Conservation (phyloP, 2,888 invertebrate species). For the Gnatocerus cornutus region DNA sequence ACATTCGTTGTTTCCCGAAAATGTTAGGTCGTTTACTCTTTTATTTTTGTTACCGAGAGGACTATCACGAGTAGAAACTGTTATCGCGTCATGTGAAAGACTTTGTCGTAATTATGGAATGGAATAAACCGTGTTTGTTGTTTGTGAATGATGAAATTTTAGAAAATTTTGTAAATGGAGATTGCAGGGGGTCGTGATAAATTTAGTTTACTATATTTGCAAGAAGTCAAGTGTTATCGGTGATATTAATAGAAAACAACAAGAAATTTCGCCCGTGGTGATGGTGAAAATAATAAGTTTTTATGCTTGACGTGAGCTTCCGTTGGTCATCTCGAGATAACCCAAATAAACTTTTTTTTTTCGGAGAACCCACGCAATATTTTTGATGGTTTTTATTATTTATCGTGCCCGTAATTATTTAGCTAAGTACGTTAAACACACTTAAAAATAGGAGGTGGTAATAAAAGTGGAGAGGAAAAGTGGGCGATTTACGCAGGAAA, state of each 20-base stretch:
- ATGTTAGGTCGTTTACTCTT: not conserved
- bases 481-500: not conserved
- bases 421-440: not conserved
- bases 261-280: conserved; percentile 18
- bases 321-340: not conserved
- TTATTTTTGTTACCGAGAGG: too few relatives aligned
- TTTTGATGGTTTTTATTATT: too few relatives aligned
- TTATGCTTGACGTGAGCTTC: conserved; percentile 5
- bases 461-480: not conserved
- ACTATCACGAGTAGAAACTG: too few relatives aligned
- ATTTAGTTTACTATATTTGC: conserved; percentile 40
- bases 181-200: conserved; percentile 45
- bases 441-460: not conserved
- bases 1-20: not conserved
- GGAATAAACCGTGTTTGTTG: conserved; percentile 34
- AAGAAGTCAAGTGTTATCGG: conserved; percentile 38
- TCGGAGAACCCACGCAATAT: too few relatives aligned
- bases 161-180: conserved; percentile 11
- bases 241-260: conserved; percentile 29
- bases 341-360: not conserved
- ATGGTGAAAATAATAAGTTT: not conserved
- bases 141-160: conserved; percentile 30
- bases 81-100: conserved; percentile 30
- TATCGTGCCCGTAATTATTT: not conserved
- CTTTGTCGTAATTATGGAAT: conserved; percentile 25